Conservation (phyloP, 2,113 vertebrate species). For the Syrrhaptes paradoxus region DNA sequence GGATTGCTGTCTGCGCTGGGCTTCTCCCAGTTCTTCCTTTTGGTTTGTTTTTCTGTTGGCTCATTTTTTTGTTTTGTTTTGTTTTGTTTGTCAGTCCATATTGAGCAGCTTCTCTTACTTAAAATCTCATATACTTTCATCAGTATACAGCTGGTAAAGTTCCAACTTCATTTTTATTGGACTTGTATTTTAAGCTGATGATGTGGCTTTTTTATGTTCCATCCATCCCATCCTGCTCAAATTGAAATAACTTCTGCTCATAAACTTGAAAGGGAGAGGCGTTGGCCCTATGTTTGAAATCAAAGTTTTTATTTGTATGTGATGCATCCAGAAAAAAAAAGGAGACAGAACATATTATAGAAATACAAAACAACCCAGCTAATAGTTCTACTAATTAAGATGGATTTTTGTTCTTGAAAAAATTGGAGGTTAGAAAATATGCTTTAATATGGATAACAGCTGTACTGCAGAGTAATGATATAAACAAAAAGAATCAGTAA, state of each 20-base stretch:
- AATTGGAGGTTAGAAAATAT: constrained; percentile 19
- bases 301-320: constrained; percentile 10
- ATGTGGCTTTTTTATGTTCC: constrained; percentile 69
- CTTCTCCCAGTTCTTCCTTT: not conserved
- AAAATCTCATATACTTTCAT: constrained; percentile 56
- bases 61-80: not conserved
- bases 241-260: constrained; percentile 60
- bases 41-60: not conserved
- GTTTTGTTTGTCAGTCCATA: constrained; percentile 30
- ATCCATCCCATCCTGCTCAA: constrained; percentile 45
- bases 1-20: not conserved
- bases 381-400: constrained; percentile 25
- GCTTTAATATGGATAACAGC: constrained; percentile 40
- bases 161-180: constrained; percentile 65
- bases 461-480: constrained; percentile 14
- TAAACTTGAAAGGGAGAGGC: constrained; percentile 30
- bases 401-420: constrained; percentile 6
- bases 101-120: constrained; percentile 57
- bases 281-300: not conserved
- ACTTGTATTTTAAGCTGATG: constrained; percentile 65
- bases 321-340: not conserved
- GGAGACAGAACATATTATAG: not conserved
- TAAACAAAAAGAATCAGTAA: constrained; percentile 14
- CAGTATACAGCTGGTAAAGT: constrained; percentile 57
- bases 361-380: not conserved